A percentile compares a stretch with the other conserved stretches of the same genome.
These are phyloP conservation scores for Oenanthe oenanthe DNA, from an alignment of 2,113 vertebrate species.

Conservation along the genomic window DNA sequence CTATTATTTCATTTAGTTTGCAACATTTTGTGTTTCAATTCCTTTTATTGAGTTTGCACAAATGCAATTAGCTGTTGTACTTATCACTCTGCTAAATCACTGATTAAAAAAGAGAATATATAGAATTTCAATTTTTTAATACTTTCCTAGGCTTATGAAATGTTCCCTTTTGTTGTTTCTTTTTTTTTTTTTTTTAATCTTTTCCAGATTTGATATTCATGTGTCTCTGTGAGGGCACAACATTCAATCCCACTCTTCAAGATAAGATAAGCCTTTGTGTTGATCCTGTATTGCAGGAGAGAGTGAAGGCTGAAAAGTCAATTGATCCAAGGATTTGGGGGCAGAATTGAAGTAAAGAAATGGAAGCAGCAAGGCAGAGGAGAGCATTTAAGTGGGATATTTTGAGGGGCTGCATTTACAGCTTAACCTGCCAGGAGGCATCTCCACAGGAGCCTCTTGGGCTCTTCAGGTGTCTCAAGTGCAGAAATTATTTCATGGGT, in stretches of 20 bases:
- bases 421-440: neutral
- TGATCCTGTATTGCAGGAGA: neutral
- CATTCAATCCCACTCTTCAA: accelerated
- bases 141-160: neutral
- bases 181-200: neutral
- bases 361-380: neutral
- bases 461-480: neutral
- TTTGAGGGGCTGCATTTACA: neutral
- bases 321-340: neutral
- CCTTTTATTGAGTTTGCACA: neutral
- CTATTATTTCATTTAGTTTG: neutral
- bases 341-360: neutral
- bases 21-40: neutral
- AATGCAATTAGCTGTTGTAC: neutral
- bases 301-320: neutral
- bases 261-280: neutral
- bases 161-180: neutral
- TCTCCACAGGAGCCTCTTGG: neutral
- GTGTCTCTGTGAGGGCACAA: neutral
- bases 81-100: neutral
- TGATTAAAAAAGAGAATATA: neutral
- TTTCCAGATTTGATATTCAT: neutral
- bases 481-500: neutral
- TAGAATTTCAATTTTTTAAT: neutral
- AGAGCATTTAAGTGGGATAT: neutral